Percentiles rank a stretch among this genome's conserved stretches.
phyloP scores from a whole-genome alignment of 2,113 vertebrate species.

The Saguinus midas region DNA sequence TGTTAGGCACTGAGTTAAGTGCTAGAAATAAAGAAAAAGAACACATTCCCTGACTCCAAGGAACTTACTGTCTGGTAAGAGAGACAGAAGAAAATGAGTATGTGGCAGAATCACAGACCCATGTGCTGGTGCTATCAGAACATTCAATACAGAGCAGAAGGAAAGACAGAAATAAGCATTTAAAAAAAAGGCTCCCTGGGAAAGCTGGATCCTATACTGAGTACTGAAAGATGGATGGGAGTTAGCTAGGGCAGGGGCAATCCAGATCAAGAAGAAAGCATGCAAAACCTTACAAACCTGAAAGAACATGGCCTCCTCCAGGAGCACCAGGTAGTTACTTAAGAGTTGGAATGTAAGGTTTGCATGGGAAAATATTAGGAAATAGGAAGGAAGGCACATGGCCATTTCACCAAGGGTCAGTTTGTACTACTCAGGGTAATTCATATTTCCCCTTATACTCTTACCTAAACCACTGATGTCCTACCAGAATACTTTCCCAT shows the following conservation, averaged over 20 bases:
- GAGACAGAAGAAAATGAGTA: constrained; percentile 13
- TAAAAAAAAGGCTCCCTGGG: background rate
- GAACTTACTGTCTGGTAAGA: background rate
- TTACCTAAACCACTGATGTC: background rate
- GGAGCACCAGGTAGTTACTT: background rate
- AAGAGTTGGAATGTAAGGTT: background rate
- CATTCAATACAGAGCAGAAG: background rate
- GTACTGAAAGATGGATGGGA: background rate
- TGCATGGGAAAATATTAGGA: background rate
- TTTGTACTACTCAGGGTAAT: background rate
- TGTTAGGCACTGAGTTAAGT: background rate
- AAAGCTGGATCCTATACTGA: background rate
- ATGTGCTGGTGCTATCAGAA: background rate
- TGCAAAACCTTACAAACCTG: background rate
- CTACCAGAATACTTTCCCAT: background rate
- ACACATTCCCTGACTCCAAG: background rate
- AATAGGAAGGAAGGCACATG: background rate
- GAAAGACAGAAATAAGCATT: background rate
- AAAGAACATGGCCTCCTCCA: background rate
- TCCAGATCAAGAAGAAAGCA: background rate
- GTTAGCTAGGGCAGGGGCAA: background rate
- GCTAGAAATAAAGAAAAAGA: background rate
- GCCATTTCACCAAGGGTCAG: background rate
- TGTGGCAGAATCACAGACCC: background rate
- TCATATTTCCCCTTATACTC: background rate